These are phyloP conservation scores for Apteryx owenii DNA, from an alignment of 2,113 vertebrate species.

Conservation along the genomic window DNA sequence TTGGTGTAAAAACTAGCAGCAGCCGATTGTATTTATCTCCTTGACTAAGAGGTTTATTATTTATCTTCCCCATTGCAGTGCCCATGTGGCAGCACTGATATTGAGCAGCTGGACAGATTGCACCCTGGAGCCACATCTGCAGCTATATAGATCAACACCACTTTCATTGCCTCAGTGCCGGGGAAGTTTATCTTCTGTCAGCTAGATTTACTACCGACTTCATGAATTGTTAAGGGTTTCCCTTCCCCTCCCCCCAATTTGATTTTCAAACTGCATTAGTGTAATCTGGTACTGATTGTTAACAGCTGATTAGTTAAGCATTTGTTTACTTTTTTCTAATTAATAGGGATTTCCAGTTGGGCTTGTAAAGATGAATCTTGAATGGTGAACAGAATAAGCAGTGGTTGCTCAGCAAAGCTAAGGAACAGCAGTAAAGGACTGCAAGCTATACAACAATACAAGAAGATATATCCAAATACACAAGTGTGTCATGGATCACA, in stretches of 20 bases:
- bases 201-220: conserved; percentile 75
- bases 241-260: neutral
- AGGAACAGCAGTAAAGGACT: neutral
- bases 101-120: conserved; percentile 79
- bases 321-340: conserved; percentile 9
- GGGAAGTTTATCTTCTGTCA: conserved; percentile 79
- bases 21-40: conserved; percentile 66
- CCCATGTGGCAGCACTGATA: conserved; percentile 76
- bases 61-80: conserved; percentile 75
- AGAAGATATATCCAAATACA: neutral
- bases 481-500: neutral
- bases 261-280: conserved; percentile 34
- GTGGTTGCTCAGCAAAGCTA: neutral
- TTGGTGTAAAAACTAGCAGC: conserved; percentile 62
- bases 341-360: conserved; percentile 38
- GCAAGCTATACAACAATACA: neutral
- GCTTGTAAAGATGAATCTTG: conserved; percentile 23
- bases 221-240: conserved; percentile 61
- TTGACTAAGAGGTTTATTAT: conserved; percentile 77
- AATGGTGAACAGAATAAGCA: neutral
- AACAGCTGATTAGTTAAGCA: conserved; percentile 47
- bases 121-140: conserved; percentile 78
- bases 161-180: conserved; percentile 69
- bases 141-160: conserved; percentile 74
- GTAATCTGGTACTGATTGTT: conserved; percentile 19